Percentiles rank a stretch among this genome's conserved stretches.
These are phyloP conservation scores for Zaprionus lineosus DNA, from an alignment of 2,888 invertebrate species.

Conservation along the genomic window DNA sequence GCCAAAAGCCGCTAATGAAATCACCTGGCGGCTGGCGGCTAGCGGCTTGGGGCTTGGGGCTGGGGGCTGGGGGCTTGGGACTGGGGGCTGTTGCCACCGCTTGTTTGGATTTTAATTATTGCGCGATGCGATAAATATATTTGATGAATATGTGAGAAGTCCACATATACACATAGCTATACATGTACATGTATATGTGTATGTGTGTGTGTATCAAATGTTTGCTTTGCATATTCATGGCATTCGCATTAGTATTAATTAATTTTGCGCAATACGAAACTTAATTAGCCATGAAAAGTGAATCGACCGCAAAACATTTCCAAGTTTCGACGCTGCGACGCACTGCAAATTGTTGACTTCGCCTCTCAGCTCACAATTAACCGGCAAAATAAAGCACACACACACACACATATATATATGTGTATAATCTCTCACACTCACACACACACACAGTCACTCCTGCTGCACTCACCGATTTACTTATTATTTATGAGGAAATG, in stretches of 20 bases:
- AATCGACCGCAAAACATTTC: constrained; percentile 70
- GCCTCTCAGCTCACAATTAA: constrained; percentile 46
- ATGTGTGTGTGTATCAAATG: constrained; percentile 28
- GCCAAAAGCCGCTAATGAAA: constrained; percentile 53
- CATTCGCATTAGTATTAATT: constrained; percentile 67
- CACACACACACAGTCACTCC: constrained; percentile 1
- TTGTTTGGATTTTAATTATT: constrained; percentile 75
- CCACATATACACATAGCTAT: constrained; percentile 24
- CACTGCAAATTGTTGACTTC: constrained; percentile 52
- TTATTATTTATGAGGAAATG: constrained; percentile 5
- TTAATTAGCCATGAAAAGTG: constrained; percentile 77
- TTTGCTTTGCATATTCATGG: constrained; percentile 73
- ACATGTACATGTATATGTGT: neutral
- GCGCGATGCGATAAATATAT: constrained; percentile 71
- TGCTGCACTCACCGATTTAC: constrained; percentile 16
- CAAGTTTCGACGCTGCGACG: constrained; percentile 42
- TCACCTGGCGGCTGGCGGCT: constrained; percentile 43
- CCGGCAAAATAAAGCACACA: constrained; percentile 14
- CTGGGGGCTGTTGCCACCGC: constrained; percentile 45
- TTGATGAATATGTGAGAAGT: constrained; percentile 53
- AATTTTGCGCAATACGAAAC: constrained; percentile 74
- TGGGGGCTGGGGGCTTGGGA: too few species aligned
- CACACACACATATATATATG: neutral
- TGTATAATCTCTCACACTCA: constrained; percentile 5
- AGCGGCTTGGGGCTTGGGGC: too few species aligned